Evolutionary conservation across 2,888 invertebrate genomes (phyloP).

Genomic region (Malacosoma neustria): DNA sequence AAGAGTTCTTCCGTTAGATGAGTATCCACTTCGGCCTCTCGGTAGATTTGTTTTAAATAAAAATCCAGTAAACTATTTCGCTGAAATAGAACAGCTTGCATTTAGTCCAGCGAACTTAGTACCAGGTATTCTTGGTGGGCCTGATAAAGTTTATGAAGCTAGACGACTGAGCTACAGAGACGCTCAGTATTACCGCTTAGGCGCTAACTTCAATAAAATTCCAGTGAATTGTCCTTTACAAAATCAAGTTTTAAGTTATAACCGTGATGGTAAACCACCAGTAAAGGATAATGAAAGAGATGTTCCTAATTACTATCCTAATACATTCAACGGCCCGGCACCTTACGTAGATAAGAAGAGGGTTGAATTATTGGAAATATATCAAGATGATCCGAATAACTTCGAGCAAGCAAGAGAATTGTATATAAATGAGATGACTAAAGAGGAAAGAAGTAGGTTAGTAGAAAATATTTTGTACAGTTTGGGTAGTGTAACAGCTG

Average conservation of each 20-base stretch:
- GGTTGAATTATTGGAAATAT: slow-evolving; percentile 64
- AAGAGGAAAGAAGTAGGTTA: slow-evolving; percentile 82
- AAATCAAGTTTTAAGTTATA: slow-evolving; percentile 79
- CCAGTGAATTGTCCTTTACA: slow-evolving; percentile 95
- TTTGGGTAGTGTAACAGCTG: slow-evolving; percentile 83
- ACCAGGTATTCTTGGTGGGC: slow-evolving; percentile 92
- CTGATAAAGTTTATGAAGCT: slow-evolving; percentile 91
- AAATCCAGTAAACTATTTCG: slow-evolving; percentile 92
- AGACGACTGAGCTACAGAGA: slow-evolving; percentile 90
- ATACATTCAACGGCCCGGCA: slow-evolving; percentile 91
- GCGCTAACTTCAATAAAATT: slow-evolving; percentile 90
- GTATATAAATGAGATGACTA: slow-evolving; percentile 83
- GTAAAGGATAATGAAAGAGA: slow-evolving; percentile 86
- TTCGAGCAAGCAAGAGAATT: slow-evolving; percentile 87
- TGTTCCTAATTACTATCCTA: slow-evolving; percentile 95
- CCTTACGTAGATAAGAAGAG: slow-evolving; percentile 75
- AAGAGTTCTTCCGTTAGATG: slow-evolving; percentile 84
- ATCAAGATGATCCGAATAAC: slow-evolving; percentile 87
- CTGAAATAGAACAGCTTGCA: slow-evolving; percentile 93
- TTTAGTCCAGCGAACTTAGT: slow-evolving; percentile 90
- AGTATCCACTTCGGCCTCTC: slow-evolving; percentile 87
- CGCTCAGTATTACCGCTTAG: slow-evolving; percentile 88
- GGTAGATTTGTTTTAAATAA: slow-evolving; percentile 88
- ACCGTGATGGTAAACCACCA: slow-evolving; percentile 88
- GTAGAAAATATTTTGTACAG: slow-evolving; percentile 86